Evolutionary conservation across 2,113 vertebrate species (phyloP).

Genomic region (Mastomys natalensis): DNA sequence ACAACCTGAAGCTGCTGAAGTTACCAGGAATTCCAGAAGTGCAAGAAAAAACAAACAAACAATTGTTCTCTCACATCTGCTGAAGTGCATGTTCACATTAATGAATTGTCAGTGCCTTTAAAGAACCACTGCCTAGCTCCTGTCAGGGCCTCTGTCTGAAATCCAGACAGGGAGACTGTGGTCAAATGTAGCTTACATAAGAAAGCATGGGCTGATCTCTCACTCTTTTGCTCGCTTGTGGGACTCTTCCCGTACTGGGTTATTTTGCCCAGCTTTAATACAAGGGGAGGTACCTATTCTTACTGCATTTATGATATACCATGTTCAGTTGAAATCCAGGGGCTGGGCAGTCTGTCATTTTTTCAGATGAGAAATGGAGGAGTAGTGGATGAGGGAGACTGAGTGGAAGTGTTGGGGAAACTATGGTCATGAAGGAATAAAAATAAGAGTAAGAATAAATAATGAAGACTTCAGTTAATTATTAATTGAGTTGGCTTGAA

Average conservation of each 20-base stretch:
- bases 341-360: rapidly evolving
- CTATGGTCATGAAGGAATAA: background rate
- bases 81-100: background rate
- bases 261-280: background rate
- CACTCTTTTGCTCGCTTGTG: background rate
- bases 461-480: background rate
- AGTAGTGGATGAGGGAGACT: too few relatives aligned
- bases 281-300: background rate
- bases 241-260: background rate
- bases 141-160: background rate
- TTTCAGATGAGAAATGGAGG: too few relatives aligned
- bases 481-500: background rate
- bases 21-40: background rate
- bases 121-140: background rate
- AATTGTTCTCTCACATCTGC: background rate
- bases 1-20: background rate
- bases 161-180: background rate
- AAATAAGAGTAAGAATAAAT: too few relatives aligned
- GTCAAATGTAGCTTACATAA: background rate
- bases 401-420: too few relatives aligned
- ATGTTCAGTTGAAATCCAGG: background rate
- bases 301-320: background rate
- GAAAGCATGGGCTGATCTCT: background rate
- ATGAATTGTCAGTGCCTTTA: background rate
- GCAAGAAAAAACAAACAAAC: background rate